Percentiles rank a stretch among this genome's conserved stretches.
Evolutionary conservation across 35 echinoderm and acorn worm species (phyloP).

Genomic region (Patiria miniata): DNA sequence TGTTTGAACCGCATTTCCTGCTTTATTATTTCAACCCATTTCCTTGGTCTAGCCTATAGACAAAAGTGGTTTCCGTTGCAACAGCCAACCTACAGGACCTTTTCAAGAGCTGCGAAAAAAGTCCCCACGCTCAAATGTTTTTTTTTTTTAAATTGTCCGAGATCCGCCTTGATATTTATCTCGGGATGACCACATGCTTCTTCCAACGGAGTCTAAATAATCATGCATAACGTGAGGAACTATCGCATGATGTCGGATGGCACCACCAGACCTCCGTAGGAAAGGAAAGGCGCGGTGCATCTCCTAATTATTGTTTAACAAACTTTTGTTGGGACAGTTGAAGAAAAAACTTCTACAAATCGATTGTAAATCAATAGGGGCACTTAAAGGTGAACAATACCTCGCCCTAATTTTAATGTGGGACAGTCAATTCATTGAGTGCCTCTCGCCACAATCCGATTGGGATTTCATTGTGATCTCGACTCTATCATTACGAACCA

Average conservation of each 20-base stretch:
- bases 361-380: background rate
- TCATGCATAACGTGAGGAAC: too few species aligned
- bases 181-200: too few species aligned
- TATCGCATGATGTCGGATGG: background rate
- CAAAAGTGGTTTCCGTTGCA: too few species aligned
- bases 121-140: too few species aligned
- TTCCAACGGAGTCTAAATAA: too few species aligned
- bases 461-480: background rate
- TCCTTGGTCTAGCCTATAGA: too few species aligned
- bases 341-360: background rate
- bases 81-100: too few species aligned
- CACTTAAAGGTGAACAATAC: constrained; percentile 1
- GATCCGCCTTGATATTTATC: too few species aligned
- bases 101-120: too few species aligned
- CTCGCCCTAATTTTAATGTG: background rate
- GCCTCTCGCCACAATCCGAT: background rate
- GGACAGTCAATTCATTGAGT: background rate
- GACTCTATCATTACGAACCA: background rate
- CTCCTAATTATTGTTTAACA: background rate
- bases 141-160: too few species aligned
- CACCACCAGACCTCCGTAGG: background rate
- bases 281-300: background rate
- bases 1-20: too few species aligned
- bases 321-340: background rate
- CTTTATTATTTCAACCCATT: too few species aligned